Base-by-base conservation (phyloP, 1,140 invertebrate species). In the Helicoverpa zea region DNA sequence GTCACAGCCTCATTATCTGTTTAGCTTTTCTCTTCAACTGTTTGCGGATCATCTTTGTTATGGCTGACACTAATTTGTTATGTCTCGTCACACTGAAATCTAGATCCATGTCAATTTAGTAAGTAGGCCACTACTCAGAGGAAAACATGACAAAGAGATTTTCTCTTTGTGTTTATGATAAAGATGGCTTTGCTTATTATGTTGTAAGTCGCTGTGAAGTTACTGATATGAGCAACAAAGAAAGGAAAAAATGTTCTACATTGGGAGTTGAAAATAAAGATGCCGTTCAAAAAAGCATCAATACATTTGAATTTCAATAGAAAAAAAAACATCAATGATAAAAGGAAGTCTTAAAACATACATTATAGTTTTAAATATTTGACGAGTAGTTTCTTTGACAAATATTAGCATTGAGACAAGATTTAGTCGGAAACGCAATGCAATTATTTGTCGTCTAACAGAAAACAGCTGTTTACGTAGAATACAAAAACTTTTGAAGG, bases 161-260 rank as follows among this genome's bases (percentile, higher is more conserved):
- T 68, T 68, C 14, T 49, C 64, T 68, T 68, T 68, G 64, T 68
- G 64, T 68, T 68, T 68, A 68, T 68, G 43, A 68, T 49, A 68
- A 68, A 68, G 43, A 49, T 49, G 43, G 64, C 43, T 43, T 43
- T 68, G 23, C 23, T 29, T 61, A 29, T 30, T 61, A 61, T 30
- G 35, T 43, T 43, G 35, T 68, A 68, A 13, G 64, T 16, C 43
- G 16, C 11, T 66, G 43, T 47, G 64, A 49, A 47, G 11, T 30
- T 68, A 68, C 16, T 68, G 16, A 68, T 18, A 68, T 12, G 3
- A 49, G 12, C 18, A 3, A 68, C 64, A 68, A 68, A 68, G 43
- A 18, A 68, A 68, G 4, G 35, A 43, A 43, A 43, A 43, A 43
- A 43, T 43, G 9, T 35, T 35, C 7, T 35, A 43, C 35, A 43